These are phyloP conservation scores for Neuroscelio doddi DNA, from an alignment of 2,888 invertebrate species.

Conservation along the genomic window DNA sequence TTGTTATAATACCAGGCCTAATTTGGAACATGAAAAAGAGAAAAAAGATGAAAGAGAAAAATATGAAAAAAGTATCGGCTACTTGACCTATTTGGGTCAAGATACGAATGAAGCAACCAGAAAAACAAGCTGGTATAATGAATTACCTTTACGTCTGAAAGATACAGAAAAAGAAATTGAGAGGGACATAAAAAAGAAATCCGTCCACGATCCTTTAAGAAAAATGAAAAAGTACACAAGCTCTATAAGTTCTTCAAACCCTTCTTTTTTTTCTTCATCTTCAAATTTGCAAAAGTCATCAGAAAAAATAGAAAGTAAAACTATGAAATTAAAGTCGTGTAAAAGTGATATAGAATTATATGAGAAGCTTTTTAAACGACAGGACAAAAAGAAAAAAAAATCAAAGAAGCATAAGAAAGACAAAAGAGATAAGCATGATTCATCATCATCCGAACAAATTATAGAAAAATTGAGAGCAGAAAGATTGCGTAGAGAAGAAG, in stretches of 20 bases:
- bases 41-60: constrained; percentile 93
- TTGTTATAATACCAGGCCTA: constrained; percentile 78
- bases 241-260: constrained; percentile 51
- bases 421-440: constrained; percentile 33
- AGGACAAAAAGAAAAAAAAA: constrained; percentile 50
- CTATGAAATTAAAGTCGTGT: not conserved
- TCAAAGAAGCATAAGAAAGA: constrained; percentile 60
- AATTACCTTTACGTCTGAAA: constrained; percentile 76
- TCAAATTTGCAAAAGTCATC: constrained; percentile 7
- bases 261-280: not conserved
- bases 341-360: not conserved
- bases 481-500: constrained; percentile 85
- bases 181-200: constrained; percentile 79
- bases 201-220: constrained; percentile 82
- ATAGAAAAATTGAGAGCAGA: constrained; percentile 83
- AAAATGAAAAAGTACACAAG: constrained; percentile 78
- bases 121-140: constrained; percentile 92
- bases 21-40: constrained; percentile 92
- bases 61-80: constrained; percentile 98
- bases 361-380: constrained; percentile 7
- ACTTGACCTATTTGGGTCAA: constrained; percentile 95
- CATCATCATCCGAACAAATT: constrained; percentile 58
- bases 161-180: constrained; percentile 76
- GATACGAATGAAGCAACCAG: constrained; percentile 90
- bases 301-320: constrained; percentile 11